Base-by-base conservation (phyloP, 2,113 vertebrate genomes). In the Illadopsis cleaveri region DNA sequence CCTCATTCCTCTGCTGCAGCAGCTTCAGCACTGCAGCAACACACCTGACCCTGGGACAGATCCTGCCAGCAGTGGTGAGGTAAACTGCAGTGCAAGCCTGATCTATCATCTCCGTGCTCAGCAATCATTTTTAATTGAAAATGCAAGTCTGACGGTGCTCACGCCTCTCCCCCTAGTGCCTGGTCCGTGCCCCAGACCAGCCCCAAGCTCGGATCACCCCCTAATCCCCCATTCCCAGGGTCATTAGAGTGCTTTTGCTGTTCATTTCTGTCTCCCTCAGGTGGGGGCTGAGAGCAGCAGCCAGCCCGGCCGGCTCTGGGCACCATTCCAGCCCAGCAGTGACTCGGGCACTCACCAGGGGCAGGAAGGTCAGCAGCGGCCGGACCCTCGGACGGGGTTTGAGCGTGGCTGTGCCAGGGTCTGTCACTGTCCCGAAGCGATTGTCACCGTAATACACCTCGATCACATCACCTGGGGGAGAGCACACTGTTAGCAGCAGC, bases 401-500 rank as follows among this genome's bases (percentile, higher is more conserved):
- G 3, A 98, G 96, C 0, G 98, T 98, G 17, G 98, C 98, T 9
- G 98, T 98, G 88, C 98, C 98, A 0, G 98, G 97, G 87, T 98
- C 98, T 0, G 97, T 98, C 80, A 97, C 72, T 0, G 97, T 96
- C 76, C 97, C 90, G n/a, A 98, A 98, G 38, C 94, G 97, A 57
- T 94, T 96, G 76, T 98, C 97, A 9, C 96, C 97, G 4, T 98
- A 98, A 15, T 95, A 98, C 86, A 98, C 98, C 15, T 97, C 97
- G 53, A 97, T 96, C 81, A 96, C 86, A 2, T 97, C 97, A 77
- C 97, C 97, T 97, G 92, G 0, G 54, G 81, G 75, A 84, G 54
- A 81, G 18, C 42, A 61, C 11, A 33, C 56, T 57, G 91, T 96
- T 13, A 94, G 66, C 54, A 83, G 70, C 65, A 24, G 77, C 73